Conservation (phyloP, 1,140 invertebrate genomes). For the Atta cephalotes region DNA sequence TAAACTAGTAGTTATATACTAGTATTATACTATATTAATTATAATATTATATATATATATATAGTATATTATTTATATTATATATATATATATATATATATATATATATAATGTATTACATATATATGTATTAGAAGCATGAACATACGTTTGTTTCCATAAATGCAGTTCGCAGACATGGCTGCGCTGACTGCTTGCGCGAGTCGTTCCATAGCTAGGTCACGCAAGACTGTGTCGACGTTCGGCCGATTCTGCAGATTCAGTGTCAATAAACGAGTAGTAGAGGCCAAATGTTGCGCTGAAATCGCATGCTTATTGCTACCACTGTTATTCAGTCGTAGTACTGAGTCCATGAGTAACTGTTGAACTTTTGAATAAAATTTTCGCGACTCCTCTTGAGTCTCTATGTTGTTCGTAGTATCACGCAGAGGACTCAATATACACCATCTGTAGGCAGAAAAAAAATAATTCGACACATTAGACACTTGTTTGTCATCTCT, state of each 20-base stretch:
- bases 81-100: conserved; percentile 12
- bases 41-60: too few species aligned
- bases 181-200: conserved; percentile 92
- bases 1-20: too few species aligned
- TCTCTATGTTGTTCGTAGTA: conserved; percentile 55
- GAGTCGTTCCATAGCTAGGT: conserved; percentile 89
- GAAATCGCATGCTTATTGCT: conserved; percentile 85
- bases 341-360: conserved; percentile 84
- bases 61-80: background rate
- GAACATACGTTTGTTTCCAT: conserved; percentile 89
- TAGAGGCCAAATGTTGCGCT: conserved; percentile 84
- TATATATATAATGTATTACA: background rate
- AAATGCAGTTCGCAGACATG: conserved; percentile 90
- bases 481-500: conserved; percentile 15
- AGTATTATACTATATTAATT: too few species aligned
- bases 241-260: conserved; percentile 74
- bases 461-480: background rate
- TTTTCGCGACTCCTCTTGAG: conserved; percentile 76
- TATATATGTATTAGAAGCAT: conserved; percentile 2
- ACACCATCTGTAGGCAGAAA: conserved; percentile 80
- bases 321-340: conserved; percentile 80
- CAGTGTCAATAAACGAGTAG: conserved; percentile 76
- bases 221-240: conserved; percentile 67
- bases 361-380: conserved; percentile 85
- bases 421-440: conserved; percentile 81